Percentiles rank a stretch among this genome's conserved stretches.
Evolutionary conservation across 2,888 invertebrate genomes (phyloP).

Genomic region (Leptopilina myrica): DNA sequence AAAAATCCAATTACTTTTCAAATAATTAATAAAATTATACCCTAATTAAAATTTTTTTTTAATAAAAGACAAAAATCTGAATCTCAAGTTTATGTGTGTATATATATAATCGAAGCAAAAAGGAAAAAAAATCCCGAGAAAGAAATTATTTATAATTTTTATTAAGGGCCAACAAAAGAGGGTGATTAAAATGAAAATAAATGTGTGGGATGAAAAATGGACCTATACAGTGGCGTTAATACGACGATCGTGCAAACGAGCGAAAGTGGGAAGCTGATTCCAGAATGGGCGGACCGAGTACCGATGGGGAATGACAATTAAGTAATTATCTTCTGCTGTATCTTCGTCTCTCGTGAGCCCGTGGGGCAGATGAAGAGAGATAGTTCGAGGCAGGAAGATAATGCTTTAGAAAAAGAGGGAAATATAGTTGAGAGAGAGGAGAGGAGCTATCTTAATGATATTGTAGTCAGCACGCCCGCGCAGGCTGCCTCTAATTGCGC

Average conservation of each 20-base stretch:
- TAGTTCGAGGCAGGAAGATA: slow-evolving; percentile 44
- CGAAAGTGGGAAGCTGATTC: slow-evolving; percentile 44
- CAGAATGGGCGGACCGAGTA: slow-evolving; percentile 52
- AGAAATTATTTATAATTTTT: background rate
- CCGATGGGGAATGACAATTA: slow-evolving; percentile 59
- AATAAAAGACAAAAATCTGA: no score
- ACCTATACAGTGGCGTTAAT: slow-evolving; percentile 7
- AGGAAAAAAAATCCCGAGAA: background rate
- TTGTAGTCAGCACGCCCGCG: slow-evolving; percentile 72
- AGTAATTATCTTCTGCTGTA: slow-evolving; percentile 60
- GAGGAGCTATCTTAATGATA: slow-evolving; percentile 71
- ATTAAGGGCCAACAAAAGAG: slow-evolving; percentile 3
- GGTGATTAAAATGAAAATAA: slow-evolving; percentile 42
- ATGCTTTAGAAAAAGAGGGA: slow-evolving; percentile 41
- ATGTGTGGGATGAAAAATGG: slow-evolving; percentile 47
- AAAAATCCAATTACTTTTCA: no score
- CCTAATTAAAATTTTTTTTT: no score
- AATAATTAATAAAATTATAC: no score
- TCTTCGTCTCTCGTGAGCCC: slow-evolving; percentile 52
- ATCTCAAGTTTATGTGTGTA: no score
- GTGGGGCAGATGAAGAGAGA: slow-evolving; percentile 46
- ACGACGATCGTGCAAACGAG: slow-evolving; percentile 28
- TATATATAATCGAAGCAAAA: no score
- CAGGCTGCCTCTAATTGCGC: slow-evolving; percentile 74
- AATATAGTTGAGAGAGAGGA: slow-evolving; percentile 39